Evolutionary conservation across 2,797 vertebrate species (phyloP), one percentile per base, ranked within the genome.

Genomic region (Ctenochaetus hawaiiensis): DNA sequence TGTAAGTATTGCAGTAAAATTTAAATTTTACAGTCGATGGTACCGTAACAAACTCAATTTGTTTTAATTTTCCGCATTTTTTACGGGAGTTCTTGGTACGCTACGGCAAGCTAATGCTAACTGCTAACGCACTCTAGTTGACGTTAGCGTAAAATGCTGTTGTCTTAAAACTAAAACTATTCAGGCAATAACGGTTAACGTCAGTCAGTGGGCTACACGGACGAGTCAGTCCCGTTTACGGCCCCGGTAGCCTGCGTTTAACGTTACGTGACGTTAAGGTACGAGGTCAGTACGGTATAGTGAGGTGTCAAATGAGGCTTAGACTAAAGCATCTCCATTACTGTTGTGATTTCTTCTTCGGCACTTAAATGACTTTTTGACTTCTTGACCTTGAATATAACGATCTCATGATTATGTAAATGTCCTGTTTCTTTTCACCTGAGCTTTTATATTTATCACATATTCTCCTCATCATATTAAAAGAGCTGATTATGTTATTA

Each of bases 1-100:
- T 5, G 91, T 91, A 20, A 87, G 89, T 89, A 45, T 48, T 64
- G 0, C 0, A 1, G 16, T 2, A 0, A n/a, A 0, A n/a, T 26
- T 0, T 4, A 30, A n/a, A 20, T 0, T 0, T 22, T 10, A 0
- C 10, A 8, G 3, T 0, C 11, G 4, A 14, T 4, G 0, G 8
- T 1, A 6, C 1, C 67, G 8, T 26, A 1, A 45, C 73, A 1
- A 0, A 17, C 1, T n/a, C 1, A 0, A 1, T 22, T 37, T 8
- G 0, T 56, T 23, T 41, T 56, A 18, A 64, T 51, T 20, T 3
- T 1, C 39, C 12, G 1, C 1, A 5, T n/a, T 13, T 12, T 0
- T 14, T 5, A 30, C 5, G 20, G 17, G 4, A 57, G 39, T 20
- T 18, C 1, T 13, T 16, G 14, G 0, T 0, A 5, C 5, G 48